phyloP scores from a whole-genome alignment of 2,797 vertebrate genomes.

The Spinibarbus caldwelli region DNA sequence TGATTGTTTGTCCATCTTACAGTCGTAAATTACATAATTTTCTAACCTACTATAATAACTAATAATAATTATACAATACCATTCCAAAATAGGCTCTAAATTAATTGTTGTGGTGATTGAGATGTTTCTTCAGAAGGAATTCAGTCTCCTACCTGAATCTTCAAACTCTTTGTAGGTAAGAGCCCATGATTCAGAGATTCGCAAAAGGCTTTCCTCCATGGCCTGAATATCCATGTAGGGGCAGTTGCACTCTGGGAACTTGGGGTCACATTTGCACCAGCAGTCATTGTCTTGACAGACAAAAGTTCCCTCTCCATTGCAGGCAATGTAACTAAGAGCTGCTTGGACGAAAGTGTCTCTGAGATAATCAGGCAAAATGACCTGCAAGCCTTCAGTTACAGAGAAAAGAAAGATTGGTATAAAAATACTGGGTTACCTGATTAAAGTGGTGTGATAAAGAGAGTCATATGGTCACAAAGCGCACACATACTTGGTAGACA shows the following conservation, averaged over 20 bases:
- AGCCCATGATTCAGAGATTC: conserved; percentile 91
- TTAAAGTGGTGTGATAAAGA: not conserved
- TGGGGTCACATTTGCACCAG: conserved; percentile 91
- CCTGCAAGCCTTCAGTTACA: conserved; percentile 86
- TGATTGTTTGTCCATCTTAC: not conserved
- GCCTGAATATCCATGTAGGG: conserved; percentile 96
- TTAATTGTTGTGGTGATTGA: not conserved
- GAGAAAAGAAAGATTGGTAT: conserved; percentile 9
- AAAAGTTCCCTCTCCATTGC: conserved; percentile 94
- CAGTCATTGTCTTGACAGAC: conserved; percentile 94
- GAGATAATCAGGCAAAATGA: conserved; percentile 93
- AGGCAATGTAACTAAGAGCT: conserved; percentile 94
- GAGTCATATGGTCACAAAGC: not conserved
- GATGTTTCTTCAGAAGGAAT: not conserved
- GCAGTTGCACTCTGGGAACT: conserved; percentile 95
- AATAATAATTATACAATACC: no score
- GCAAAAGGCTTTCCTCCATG: conserved; percentile 92
- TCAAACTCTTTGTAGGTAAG: conserved; percentile 92
- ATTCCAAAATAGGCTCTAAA: not conserved
- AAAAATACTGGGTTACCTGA: not conserved
- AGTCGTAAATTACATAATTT: not conserved
- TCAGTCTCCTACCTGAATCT: conserved; percentile 85
- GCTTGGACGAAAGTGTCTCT: conserved; percentile 92
- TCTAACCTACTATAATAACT: not conserved
- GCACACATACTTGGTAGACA: not conserved